A percentile compares a stretch with the other conserved stretches of the same genome.
phyloP scores from a whole-genome alignment of 2,113 vertebrate genomes.

The Pelobates fuscus region DNA sequence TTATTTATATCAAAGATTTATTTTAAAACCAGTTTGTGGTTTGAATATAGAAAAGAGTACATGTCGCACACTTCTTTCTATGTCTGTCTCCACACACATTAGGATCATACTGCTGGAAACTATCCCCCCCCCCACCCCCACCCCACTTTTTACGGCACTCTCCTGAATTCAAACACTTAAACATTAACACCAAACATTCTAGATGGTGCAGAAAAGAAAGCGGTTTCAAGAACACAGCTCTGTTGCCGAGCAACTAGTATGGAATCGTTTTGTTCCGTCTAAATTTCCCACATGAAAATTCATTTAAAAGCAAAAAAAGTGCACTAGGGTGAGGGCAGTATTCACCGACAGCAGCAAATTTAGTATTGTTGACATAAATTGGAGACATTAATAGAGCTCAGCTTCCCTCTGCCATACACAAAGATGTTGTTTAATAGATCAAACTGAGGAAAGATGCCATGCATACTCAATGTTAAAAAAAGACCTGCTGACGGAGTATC shows the following conservation, averaged over 20 bases:
- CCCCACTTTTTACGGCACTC: not conserved
- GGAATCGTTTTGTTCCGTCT: not conserved
- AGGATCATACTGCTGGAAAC: constrained; percentile 3
- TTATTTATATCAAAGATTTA: no score
- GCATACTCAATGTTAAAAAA: constrained; percentile 33
- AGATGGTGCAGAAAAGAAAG: constrained; percentile 16
- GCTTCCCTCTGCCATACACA: constrained; percentile 4
- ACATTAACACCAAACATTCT: not conserved
- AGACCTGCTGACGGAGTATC: constrained; percentile 31
- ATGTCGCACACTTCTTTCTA: not conserved
- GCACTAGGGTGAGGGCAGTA: not conserved
- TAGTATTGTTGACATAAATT: not conserved
- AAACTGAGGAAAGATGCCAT: constrained; percentile 20
- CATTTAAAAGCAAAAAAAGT: not conserved
- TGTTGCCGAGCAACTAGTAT: constrained; percentile 12
- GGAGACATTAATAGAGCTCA: not conserved
- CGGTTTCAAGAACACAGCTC: not conserved
- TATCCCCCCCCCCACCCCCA: not conserved
- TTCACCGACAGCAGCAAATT: not conserved
- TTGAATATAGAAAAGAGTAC: not conserved
- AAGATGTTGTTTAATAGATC: constrained; percentile 24
- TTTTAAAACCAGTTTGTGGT: no score
- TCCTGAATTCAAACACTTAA: constrained; percentile 5
- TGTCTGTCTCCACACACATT: not conserved
- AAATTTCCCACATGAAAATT: constrained; percentile 23